Conservation (phyloP, 2,113 vertebrate genomes). For the Mixornis gularis region DNA sequence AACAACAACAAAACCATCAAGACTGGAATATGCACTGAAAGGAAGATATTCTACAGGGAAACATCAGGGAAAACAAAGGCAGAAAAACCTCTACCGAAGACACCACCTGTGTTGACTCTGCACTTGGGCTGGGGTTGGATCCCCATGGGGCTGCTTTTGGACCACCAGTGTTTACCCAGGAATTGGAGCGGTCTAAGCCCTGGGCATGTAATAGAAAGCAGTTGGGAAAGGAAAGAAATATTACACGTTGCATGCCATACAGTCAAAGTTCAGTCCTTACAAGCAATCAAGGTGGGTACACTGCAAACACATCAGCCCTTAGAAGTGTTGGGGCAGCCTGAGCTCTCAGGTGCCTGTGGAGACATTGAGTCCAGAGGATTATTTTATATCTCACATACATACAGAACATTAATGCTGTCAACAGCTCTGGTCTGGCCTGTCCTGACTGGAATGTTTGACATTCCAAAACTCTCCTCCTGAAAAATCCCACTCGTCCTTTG, state of each 20-base stretch:
- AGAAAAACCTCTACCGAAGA: slow-evolving; percentile 73
- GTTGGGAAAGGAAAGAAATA: slow-evolving; percentile 87
- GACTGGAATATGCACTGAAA: slow-evolving; percentile 52
- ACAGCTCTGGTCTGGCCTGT: background rate
- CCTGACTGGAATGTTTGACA: background rate
- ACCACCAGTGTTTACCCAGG: slow-evolving; percentile 99
- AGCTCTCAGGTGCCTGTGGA: background rate
- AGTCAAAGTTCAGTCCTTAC: slow-evolving; percentile 61
- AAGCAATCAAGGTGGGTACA: slow-evolving; percentile 37
- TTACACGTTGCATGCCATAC: slow-evolving; percentile 76
- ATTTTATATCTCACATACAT: background rate
- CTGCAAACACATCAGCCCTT: slow-evolving; percentile 55
- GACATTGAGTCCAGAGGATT: background rate
- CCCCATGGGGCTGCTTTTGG: slow-evolving; percentile 97
- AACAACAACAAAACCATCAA: slow-evolving; percentile 39
- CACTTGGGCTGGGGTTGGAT: slow-evolving; percentile 95
- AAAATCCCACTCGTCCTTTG: background rate
- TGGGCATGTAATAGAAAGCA: slow-evolving; percentile 82
- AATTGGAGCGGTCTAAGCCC: slow-evolving; percentile 99
- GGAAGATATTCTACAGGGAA: slow-evolving; percentile 58
- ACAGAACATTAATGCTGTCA: background rate
- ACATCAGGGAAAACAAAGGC: slow-evolving; percentile 64
- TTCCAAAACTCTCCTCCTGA: background rate
- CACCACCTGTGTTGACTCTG: slow-evolving; percentile 98
- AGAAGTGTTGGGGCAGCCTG: slow-evolving; percentile 57